Base-by-base conservation (phyloP, 2,113 vertebrate genomes). In the Pimephales promelas region DNA sequence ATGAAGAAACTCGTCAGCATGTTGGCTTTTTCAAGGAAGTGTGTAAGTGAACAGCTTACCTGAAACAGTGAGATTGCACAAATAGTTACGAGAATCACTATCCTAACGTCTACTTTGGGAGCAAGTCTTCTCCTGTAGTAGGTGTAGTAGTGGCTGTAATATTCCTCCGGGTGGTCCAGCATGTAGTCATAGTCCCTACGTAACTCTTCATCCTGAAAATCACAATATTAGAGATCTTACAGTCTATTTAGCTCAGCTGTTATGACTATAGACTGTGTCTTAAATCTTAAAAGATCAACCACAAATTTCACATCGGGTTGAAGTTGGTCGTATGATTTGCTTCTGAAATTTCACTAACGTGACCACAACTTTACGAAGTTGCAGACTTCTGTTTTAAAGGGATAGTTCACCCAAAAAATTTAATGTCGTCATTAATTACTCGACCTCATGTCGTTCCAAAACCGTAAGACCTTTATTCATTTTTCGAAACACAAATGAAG, bases 91-190 rank as follows among this genome's bases (percentile, higher is more conserved):
- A 98, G 88, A 85, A 99, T 96, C 85, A 99, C 98, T 2, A 98
- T 87, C 64, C 96, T 92, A 11, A 98, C 97, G 1, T 99, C 97
- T 87, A 99, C 97, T 88, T 95, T 96, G 0, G 98, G 98, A 5
- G 97, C 93, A 31, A 99, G 40, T 71, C 94, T 95, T 83, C 96
- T 91, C 86, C 96, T 94, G 89, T 99, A 99, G 92, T 99, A 99
- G 82, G 97, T 94, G 64, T 99, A 99, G 87, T 98, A 99, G 86
- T 99, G 97, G 59, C 97, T 95, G 87, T 98, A 99, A 88, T 97
- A 97, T 76, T 99, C 95, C 84, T 99, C 98, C 0, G 98, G 98
- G 61, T 99, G 96, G 88, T 98, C 98, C 93, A 99, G 90, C 98
- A 99, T 97, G 86, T 99, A 98, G 87, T 99, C 97, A 31, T 99